Evolutionary conservation across 2,797 vertebrate genomes (phyloP), one percentile per base, ranked within the genome.

Genomic region (Eurystomus glaucurus): DNA sequence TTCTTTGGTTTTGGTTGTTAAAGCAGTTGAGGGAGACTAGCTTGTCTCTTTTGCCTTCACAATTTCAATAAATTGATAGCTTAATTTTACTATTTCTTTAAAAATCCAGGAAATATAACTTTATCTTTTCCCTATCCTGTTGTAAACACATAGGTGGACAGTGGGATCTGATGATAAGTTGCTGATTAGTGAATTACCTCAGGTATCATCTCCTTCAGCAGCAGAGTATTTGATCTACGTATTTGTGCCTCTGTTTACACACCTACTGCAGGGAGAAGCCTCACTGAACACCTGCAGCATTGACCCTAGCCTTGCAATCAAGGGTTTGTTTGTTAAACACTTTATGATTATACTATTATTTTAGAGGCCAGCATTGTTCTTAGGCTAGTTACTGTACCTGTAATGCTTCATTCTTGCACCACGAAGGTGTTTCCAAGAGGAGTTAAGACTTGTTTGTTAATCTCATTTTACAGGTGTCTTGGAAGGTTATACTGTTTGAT

Each of bases 381-480:
- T 43, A 6, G 41, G n/a, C 84, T 81, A 75, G 61, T 75, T 85
- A 26, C 61, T 69, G 43, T 76, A 65, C 75, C 79, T 95, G 88
- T 69, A 89, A 45, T 37, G 33, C 62, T 86, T 92, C 82, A 23
- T 87, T 92, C 39, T 92, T 90, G n/a, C 48, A 52, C 83, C 41
- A 31, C 6, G 11, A 41, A 88, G 58, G 43, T 69, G 50, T 65
- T 95, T 84, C 58, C 46, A 48, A 41, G 35, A 51, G 43, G 31
- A 69, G 54, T 61, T 79, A 61, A 61, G 83, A 10, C 54, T 57
- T 64, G 87, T 76, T 89, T 74, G 79, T 85, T 95, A 39, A 46
- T 68, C 79, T 90, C 3, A 8, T 69, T 88, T 88, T 85, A 51
- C 72, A 78, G 69, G 55, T 95, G 75, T 77, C 51, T 88, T 65